A percentile compares a stretch with the other conserved stretches of the same genome.
Conservation (phyloP, 2,888 invertebrate species). For the Drosophila lacicola region DNA sequence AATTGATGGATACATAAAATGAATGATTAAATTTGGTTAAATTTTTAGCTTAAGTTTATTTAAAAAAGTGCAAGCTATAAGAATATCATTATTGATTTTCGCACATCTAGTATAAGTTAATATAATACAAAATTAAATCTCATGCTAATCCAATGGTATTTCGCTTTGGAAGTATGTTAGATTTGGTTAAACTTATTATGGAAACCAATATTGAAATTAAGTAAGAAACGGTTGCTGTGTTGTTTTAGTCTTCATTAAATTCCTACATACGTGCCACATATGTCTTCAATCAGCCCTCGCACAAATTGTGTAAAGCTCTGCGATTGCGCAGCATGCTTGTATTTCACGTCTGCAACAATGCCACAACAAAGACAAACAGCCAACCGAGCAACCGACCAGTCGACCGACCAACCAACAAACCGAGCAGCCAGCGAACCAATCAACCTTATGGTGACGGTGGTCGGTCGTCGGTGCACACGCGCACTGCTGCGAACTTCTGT, state of each 20-base stretch:
- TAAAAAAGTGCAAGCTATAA: too few species aligned
- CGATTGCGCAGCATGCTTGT: conserved; percentile 76
- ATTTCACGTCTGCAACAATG: conserved; percentile 71
- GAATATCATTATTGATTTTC: too few species aligned
- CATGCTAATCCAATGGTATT: too few species aligned
- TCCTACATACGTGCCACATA: not conserved
- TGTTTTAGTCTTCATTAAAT: not conserved
- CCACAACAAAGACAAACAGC: conserved; percentile 67
- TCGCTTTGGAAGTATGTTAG: too few species aligned
- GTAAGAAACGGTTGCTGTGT: not conserved
- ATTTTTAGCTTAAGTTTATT: too few species aligned
- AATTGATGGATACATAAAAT: too few species aligned
- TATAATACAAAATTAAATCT: too few species aligned
- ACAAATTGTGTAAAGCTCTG: conserved; percentile 67
- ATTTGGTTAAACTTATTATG: too few species aligned
- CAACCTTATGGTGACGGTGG: conserved; percentile 57
- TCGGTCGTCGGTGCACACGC: conserved; percentile 49
- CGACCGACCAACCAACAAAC: conserved; percentile 28
- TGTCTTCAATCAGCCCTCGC: conserved; percentile 39
- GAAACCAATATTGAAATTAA: too few species aligned
- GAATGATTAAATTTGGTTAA: not conserved
- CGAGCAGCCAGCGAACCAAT: conserved; percentile 47
- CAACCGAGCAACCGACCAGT: conserved; percentile 28
- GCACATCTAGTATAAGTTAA: too few species aligned
- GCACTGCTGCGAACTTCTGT: conserved; percentile 63